Base-by-base conservation (phyloP, 2,797 vertebrate genomes). In the Catharus ustulatus region DNA sequence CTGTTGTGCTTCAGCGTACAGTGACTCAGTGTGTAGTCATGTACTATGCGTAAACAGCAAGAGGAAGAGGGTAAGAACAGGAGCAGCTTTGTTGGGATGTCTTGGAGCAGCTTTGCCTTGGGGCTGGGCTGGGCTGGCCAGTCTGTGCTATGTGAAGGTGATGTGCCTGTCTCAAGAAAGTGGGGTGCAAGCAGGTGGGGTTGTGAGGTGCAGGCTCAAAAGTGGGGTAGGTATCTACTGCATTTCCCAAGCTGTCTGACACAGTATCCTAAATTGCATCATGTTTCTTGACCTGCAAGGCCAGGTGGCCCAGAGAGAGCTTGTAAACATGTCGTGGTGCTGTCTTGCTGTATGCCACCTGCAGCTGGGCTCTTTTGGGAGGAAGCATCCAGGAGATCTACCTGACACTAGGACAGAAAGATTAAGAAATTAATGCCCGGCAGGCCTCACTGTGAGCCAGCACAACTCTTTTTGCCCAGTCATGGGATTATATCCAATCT, bases 21-120 rank as follows among this genome's bases (percentile, higher is more conserved):
- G 79, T 94, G 84, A 89, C 93, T 94, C 88, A 94, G 90, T 87
- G 71, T 67, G n/a, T 67, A 89, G 95, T 94, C 96, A 96, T 64
- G 84, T 84, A 75, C 76, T 69, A 49, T 81, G 89, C 10, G 2
- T 94, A 83, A 95, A 91, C 94, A 92, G 91, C 74, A 21, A 85
- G 52, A 76, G 63, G 77, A 93, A 87, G 59, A 54, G 88, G 64
- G 69, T 66, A 82, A 67, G 71, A 82, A 68, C 80, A 74, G 83
- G 68, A 93, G 66, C 58, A 9, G n/a, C 63, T 87, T 89, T 48
- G 54, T 36, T 77, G 78, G 59, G 52, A 7, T 92, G 52, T 62
- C 55, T 89, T 45, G 42, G 32, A 61, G 89, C 1, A 7, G 45
- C 83, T 78, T 42, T 77, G 49, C 45, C 57, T 59, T 29, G 48